Percentiles rank a stretch among this genome's conserved stretches.
Conservation (phyloP, 1,140 invertebrate species). For the Orchestia grillus region DNA sequence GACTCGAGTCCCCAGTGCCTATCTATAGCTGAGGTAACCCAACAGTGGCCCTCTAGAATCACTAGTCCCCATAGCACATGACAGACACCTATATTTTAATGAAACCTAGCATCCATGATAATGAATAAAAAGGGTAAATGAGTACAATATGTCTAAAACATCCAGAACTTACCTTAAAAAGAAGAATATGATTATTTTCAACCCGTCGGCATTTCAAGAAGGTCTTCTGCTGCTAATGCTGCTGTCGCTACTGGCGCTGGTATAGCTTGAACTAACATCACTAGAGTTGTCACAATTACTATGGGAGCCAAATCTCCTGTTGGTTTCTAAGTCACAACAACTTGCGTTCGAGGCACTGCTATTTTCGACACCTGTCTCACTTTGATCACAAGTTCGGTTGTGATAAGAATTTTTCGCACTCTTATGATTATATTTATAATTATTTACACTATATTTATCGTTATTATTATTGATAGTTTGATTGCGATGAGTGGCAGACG, state of each 20-base stretch:
- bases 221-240: slow-evolving; percentile 24
- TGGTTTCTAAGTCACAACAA: slow-evolving; percentile 1
- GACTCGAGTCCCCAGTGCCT: too few relatives aligned
- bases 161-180: background rate
- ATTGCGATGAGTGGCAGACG: background rate
- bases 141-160: background rate
- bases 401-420: background rate
- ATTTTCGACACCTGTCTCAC: background rate
- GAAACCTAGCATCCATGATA: background rate
- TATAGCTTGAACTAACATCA: slow-evolving; percentile 40
- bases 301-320: background rate
- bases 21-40: too few relatives aligned
- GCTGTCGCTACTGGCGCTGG: slow-evolving; percentile 57
- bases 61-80: too few relatives aligned
- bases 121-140: background rate
- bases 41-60: background rate
- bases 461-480: background rate
- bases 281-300: slow-evolving; percentile 26
- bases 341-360: background rate
- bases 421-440: slow-evolving; percentile 51
- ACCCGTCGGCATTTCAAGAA: background rate
- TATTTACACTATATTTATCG: background rate
- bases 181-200: background rate
- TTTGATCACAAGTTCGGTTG: background rate
- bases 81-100: too few relatives aligned